A percentile compares a stretch with the other conserved stretches of the same genome.
These are phyloP conservation scores for Zele albiditarsus DNA, from an alignment of 2,888 invertebrate species.

Conservation along the genomic window DNA sequence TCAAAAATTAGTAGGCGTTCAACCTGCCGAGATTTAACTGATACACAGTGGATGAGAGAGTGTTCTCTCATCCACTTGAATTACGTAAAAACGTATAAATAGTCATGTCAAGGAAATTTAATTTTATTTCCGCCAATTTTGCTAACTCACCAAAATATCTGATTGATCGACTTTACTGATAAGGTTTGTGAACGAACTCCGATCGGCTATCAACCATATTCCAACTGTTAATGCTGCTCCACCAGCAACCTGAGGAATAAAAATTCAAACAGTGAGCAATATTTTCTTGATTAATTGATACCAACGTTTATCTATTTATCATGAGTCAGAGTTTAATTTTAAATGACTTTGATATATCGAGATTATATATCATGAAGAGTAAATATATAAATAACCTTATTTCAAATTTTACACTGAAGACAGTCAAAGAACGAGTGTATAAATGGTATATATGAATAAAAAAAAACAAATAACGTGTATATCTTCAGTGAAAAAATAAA, in stretches of 20 bases:
- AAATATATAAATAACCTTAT: background rate
- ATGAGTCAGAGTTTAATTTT: background rate
- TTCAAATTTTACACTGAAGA: background rate
- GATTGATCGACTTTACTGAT: conserved; percentile 61
- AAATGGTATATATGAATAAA: background rate
- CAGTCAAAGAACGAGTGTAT: background rate
- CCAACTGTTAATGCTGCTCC: conserved; percentile 79
- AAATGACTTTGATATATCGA: background rate
- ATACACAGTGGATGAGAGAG: too few relatives aligned
- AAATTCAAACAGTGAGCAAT: conserved; percentile 25
- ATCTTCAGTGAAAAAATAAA: background rate
- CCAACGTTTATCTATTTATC: background rate
- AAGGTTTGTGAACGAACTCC: conserved; percentile 77
- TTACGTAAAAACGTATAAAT: background rate
- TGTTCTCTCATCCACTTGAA: too few relatives aligned
- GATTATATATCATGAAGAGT: background rate
- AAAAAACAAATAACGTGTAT: background rate
- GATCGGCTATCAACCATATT: conserved; percentile 81
- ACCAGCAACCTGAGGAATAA: conserved; percentile 75
- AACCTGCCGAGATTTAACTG: too few relatives aligned
- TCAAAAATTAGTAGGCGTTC: too few relatives aligned
- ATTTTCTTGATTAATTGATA: background rate
- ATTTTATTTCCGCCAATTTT: background rate
- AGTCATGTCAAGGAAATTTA: background rate
- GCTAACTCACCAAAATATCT: conserved; percentile 61